Evolutionary conservation across 2,797 vertebrate genomes (phyloP), one percentile per base, ranked within the genome.

Genomic region (Galago senegalensis): DNA sequence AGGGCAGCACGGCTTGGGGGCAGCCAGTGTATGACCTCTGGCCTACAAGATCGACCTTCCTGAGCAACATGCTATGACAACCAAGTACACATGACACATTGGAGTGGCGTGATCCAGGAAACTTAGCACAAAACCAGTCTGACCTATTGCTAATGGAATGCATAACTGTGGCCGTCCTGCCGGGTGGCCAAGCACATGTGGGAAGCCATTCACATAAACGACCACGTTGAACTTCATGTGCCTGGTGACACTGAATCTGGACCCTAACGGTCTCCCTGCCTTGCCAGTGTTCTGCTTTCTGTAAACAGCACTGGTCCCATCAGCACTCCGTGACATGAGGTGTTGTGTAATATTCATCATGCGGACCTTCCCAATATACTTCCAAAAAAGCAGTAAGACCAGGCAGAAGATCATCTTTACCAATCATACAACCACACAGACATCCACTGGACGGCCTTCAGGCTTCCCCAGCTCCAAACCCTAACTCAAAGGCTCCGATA

Each of bases 131-230:
- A 88, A 89, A 73, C 93, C 67, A 49, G 58, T 27, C 43, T 97
- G 96, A 96, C 91, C 93, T 95, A 89, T 18, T 95, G 87, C 69
- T 67, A 85, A 88, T 96, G 97, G 96, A 97, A 97, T 86, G 96
- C 13, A 6, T 34, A 58, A 21, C 92, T 10, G 53, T 93, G 17
- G 58, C 77, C 1, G 1, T 53, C 76, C 65, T 61, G 37, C 87
- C 86, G 21, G 2, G n/a, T 31, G 83, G 86, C 87, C 63, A 2
- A 46, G 86, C 65, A 9, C 5, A 16, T 37, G 65, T 56, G n/a
- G 56, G 46, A 81, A 72, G 53, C 61, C 11, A 1, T 53, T 53
- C 27, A 10, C 23, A 27, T 21, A 43, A 13, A n/a, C 7, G 0
- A 31, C 3, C 1, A 8, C 75, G 37, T 17, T 21, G 16, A 53